Conservation (phyloP, 2,113 vertebrate genomes). For the Brachionichthys hirsutus region DNA sequence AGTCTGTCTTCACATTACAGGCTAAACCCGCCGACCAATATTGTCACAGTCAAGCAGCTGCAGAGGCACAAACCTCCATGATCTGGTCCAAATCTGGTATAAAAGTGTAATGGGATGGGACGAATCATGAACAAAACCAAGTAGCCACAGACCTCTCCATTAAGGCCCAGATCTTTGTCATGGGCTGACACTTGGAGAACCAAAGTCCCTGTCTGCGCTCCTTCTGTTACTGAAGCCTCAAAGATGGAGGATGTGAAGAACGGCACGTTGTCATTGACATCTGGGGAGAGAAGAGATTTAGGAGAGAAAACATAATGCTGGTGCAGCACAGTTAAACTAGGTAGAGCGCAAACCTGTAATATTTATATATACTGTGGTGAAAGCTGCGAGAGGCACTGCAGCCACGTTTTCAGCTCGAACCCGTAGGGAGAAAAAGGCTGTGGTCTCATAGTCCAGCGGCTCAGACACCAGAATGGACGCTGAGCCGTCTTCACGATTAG, state of each 20-base stretch:
- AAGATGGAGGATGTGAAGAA: conserved; percentile 92
- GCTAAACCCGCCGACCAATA: conserved; percentile 12
- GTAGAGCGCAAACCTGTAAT: conserved; percentile 78
- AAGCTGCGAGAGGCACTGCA: conserved; percentile 84
- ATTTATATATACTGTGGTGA: conserved; percentile 82
- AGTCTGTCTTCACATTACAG: conserved; percentile 17
- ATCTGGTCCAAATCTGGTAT: conserved; percentile 21
- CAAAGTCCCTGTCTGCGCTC: conserved; percentile 79
- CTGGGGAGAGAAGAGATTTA: conserved; percentile 59
- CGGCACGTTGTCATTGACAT: conserved; percentile 92
- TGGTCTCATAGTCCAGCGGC: conserved; percentile 86
- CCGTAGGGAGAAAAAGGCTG: conserved; percentile 80
- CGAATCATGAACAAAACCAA: conserved; percentile 12
- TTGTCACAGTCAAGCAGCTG: conserved; percentile 27
- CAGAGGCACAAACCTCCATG: background rate
- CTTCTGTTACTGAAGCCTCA: conserved; percentile 85
- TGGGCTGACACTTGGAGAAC: conserved; percentile 86
- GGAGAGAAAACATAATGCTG: background rate
- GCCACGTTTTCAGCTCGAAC: conserved; percentile 88
- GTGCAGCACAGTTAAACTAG: background rate
- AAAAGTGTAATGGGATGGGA: conserved; percentile 18
- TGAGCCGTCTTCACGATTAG: conserved; percentile 85
- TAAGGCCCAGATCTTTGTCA: conserved; percentile 85
- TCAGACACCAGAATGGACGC: conserved; percentile 87
- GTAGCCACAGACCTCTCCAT: conserved; percentile 80